Percentiles rank a stretch among this genome's conserved stretches.
Evolutionary conservation across 2,888 invertebrate species (phyloP).

Genomic region (Branchinecta sandiegonensis): DNA sequence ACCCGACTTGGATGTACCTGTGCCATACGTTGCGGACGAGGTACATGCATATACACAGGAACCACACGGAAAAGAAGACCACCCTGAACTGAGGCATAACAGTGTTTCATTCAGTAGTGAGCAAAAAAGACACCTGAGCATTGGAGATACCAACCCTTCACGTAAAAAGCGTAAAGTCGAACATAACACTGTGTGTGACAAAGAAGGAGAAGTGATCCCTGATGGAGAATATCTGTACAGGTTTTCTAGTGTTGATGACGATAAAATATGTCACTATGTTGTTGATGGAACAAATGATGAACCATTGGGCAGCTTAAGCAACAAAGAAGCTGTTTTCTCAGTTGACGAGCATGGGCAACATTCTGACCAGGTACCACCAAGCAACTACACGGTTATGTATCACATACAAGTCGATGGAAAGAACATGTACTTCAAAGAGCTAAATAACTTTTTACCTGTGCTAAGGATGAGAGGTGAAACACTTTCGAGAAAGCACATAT

Average conservation of each 20-base stretch:
- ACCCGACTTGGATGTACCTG: neutral
- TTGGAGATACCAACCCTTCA: neutral
- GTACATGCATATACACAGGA: neutral
- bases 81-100: neutral
- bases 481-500: neutral
- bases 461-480: neutral
- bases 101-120: neutral
- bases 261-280: slow-evolving; percentile 8
- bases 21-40: neutral
- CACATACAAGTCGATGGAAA: slow-evolving; percentile 6
- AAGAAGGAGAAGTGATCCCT: neutral
- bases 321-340: too few species aligned
- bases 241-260: neutral
- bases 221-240: neutral
- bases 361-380: neutral
- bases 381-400: neutral
- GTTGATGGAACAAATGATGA: neutral
- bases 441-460: neutral
- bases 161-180: neutral
- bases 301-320: neutral
- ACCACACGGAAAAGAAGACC: too few species aligned
- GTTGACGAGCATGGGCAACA: neutral
- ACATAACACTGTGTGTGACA: too few species aligned
- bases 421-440: slow-evolving; percentile 3
- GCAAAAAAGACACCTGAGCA: neutral